Conservation (phyloP, 2,888 invertebrate species). For the Brachycybe producta region DNA sequence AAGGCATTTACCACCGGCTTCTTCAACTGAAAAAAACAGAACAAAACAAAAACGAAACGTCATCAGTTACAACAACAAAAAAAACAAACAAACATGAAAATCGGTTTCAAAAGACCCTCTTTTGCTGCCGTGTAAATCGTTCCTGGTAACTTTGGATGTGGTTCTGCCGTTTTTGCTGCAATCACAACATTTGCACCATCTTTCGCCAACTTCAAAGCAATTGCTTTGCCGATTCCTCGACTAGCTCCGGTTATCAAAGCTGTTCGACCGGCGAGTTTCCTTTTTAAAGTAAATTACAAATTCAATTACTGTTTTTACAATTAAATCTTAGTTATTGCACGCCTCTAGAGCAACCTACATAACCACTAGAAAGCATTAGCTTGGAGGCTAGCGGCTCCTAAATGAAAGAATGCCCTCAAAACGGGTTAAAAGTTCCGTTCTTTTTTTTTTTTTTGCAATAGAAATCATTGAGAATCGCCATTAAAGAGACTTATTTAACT, state of each 20-base stretch:
- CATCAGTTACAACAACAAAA: not conserved
- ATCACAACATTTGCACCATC: slow-evolving; percentile 86
- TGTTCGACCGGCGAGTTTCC: slow-evolving; percentile 71
- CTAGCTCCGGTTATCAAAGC: slow-evolving; percentile 92
- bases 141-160: slow-evolving; percentile 81
- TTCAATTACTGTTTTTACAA: too few relatives aligned
- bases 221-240: slow-evolving; percentile 89
- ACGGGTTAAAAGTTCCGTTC: too few relatives aligned
- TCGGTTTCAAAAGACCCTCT: too few relatives aligned
- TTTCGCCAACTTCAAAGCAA: slow-evolving; percentile 79
- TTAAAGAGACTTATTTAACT: too few relatives aligned
- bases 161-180: slow-evolving; percentile 79
- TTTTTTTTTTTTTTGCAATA: too few relatives aligned
- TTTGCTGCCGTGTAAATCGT: slow-evolving; percentile 82
- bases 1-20: slow-evolving; percentile 67
- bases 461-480: too few relatives aligned
- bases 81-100: too few relatives aligned
- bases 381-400: too few relatives aligned
- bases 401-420: too few relatives aligned
- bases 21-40: slow-evolving; percentile 52
- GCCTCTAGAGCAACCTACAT: too few relatives aligned
- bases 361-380: too few relatives aligned
- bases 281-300: not conserved
- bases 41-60: slow-evolving; percentile 4
- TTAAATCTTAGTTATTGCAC: too few relatives aligned